Percentiles rank a stretch among this genome's conserved stretches.
phyloP scores from a whole-genome alignment of 2,113 vertebrate species.

The Isichthys henryi region DNA sequence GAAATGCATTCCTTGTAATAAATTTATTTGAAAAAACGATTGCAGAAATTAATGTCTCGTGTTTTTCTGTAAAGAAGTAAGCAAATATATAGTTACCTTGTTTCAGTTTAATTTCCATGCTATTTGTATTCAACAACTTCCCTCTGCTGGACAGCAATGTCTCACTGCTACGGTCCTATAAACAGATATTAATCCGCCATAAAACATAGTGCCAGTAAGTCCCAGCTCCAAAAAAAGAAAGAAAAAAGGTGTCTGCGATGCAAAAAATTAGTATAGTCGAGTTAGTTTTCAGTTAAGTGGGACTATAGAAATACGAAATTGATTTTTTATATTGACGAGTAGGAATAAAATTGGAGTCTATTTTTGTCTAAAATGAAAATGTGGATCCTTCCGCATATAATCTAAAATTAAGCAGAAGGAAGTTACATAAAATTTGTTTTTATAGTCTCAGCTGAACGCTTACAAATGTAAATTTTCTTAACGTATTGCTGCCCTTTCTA shows the following conservation, averaged over 20 bases:
- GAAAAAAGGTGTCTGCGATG: not conserved
- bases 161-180: slow-evolving; percentile 11
- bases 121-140: slow-evolving; percentile 22
- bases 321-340: not conserved
- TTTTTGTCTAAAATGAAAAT: not conserved
- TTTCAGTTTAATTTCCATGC: slow-evolving; percentile 23
- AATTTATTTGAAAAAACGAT: not conserved
- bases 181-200: slow-evolving; percentile 18
- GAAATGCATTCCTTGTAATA: not conserved
- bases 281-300: not conserved
- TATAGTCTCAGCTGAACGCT: not conserved
- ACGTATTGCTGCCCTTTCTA: not conserved
- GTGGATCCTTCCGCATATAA: not conserved
- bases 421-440: not conserved
- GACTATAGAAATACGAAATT: not conserved
- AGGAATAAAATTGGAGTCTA: not conserved
- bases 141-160: slow-evolving; percentile 19
- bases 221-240: not conserved
- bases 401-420: slow-evolving; percentile 8
- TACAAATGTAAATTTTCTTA: not conserved
- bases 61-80: not conserved
- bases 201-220: slow-evolving; percentile 13
- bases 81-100: slow-evolving; percentile 14
- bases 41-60: not conserved
- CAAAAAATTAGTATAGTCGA: not conserved